Conservation (phyloP, 2,113 vertebrate species). For the Perca schrenkii region DNA sequence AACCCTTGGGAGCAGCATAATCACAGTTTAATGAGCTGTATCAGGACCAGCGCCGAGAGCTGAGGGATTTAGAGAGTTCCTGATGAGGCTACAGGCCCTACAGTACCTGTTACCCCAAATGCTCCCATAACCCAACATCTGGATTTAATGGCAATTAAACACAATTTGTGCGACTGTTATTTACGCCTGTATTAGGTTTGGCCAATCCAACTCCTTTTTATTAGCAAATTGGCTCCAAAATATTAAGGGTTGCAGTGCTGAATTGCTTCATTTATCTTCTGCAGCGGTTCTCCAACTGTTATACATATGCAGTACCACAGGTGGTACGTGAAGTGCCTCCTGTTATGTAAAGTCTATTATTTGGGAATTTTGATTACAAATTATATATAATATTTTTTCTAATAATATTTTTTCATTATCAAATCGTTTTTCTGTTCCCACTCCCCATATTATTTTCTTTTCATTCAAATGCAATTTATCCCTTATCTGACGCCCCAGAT, state of each 20-base stretch:
- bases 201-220: slow-evolving; percentile 35
- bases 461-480: neutral
- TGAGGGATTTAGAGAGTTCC: slow-evolving; percentile 65
- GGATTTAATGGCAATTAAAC: slow-evolving; percentile 78
- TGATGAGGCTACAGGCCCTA: slow-evolving; percentile 53
- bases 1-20: slow-evolving; percentile 72
- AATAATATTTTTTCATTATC: neutral
- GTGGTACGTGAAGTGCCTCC: neutral
- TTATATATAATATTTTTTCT: too few species aligned
- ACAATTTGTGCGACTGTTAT: slow-evolving; percentile 60
- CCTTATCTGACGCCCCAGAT: too few species aligned
- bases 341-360: slow-evolving; percentile 12
- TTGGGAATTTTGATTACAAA: slow-evolving; percentile 9
- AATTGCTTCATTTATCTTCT: slow-evolving; percentile 27
- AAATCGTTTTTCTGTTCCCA: neutral
- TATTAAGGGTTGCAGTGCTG: slow-evolving; percentile 8
- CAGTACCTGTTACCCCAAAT: slow-evolving; percentile 75
- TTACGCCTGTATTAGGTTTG: slow-evolving; percentile 46
- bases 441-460: neutral
- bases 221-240: slow-evolving; percentile 36
- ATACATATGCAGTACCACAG: neutral
- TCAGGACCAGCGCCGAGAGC: slow-evolving; percentile 66
- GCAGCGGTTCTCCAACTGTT: neutral
- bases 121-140: slow-evolving; percentile 75
- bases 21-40: slow-evolving; percentile 78